Base-by-base conservation (phyloP, 2,888 invertebrate genomes). In the Heteropelma amictum region DNA sequence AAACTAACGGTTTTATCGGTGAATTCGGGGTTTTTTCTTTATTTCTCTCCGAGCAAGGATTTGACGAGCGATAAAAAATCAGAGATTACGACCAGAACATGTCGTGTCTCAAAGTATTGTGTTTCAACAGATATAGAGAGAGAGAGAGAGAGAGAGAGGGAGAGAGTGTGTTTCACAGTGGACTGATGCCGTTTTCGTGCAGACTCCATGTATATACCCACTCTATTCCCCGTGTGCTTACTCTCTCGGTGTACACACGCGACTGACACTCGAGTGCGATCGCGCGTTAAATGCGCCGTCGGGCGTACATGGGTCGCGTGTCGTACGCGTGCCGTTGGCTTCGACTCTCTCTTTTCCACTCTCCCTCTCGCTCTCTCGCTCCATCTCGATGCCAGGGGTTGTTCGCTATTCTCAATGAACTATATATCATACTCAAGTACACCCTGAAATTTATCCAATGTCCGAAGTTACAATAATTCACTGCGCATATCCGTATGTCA, bases 271-370 rank as follows among this genome's bases (percentile, higher is more conserved):
- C 82, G 84, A 83, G 85, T 83, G 79, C 83, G 83, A 84, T 81
- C 86, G 85, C 87, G 84, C 87, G 87, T 88, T 88, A 88, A 88
- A 88, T 87, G 88, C 86, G 87, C 88, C 78, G 78, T 79, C 79
- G 80, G 80, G 80, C 81, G 79, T 79, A 81, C 79, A 79, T 72
- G 80, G 51, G 83, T 82, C 81, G 82, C 83, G 82, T 82, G 78
- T 78, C 80, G 77, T 77, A 75, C 83, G 81, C 81, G 82, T 81
- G 82, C 78, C 79, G 67, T 26, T 33, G 23, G 49, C 68, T 74
- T 45, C 65, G 51, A 7, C 58, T 51, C 47, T 72, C 67, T 53
- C 45, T 12, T 6, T 42, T 14, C 35, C 33, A 14, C 26, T 14
- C 42, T 58, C 51, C 8, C 56, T 23, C 23, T 28, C 35, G 2